Evolutionary conservation across 2,797 vertebrate genomes (phyloP), one percentile per base, ranked within the genome.

Genomic region (Hybognathus amarus): DNA sequence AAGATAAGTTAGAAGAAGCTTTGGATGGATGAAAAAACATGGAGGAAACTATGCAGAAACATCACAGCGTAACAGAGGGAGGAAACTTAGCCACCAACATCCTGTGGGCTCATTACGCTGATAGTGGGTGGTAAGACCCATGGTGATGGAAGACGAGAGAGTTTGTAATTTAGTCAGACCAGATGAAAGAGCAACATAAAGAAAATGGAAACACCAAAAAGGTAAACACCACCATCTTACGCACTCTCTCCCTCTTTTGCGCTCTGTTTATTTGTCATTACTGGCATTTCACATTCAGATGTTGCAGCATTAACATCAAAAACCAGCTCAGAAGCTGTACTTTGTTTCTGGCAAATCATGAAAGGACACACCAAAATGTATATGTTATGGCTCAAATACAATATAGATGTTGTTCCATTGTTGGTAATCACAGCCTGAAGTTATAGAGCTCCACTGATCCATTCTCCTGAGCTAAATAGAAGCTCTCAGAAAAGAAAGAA

Each of bases 181-280:
- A 78, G 82, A 83, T 83, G 82, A 83, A 83, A 83, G 82, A 68
- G 11, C 36, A 9, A 71, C 75, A 69, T 83, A 36, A 77, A 83
- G 74, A 70, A 83, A 83, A 78, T 83, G 66, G 75, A 61, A 83
- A 77, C 42, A 50, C 74, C 82, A 83, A 71, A 83, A 69, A 71
- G 63, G 50, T 77, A 82, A 75, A 75, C 61, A 82, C n/a, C 63
- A 67, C 24, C 64, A 83, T 83, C 36, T 68, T 30, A 3, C 42
- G 69, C 7, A 3, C 66, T 79, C 52, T 11, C 68, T 22, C 42
- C n/a, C 42, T 70, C 71, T 77, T 70, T 45, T 1, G 4, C 2
- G 10, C 74, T 54, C 8, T 83, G 61, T 79, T 81, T 77, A 70
- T 61, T 68, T 86, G 68, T 67, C 70, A 79, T 86, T 83, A 86